Evolutionary conservation across 2,113 vertebrate species (phyloP).

Genomic region (Conger conger): DNA sequence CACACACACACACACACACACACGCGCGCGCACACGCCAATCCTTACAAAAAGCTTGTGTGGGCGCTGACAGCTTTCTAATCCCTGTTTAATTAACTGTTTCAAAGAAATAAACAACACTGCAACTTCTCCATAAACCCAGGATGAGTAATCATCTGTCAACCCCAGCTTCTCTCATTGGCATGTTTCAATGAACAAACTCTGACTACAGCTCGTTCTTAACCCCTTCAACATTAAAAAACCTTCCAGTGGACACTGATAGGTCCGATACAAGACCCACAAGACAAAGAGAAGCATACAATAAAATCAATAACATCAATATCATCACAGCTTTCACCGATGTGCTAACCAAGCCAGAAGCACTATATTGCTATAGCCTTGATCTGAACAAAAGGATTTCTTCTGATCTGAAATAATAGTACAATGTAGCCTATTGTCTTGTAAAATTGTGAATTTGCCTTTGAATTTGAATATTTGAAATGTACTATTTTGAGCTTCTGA

Average conservation of each 20-base stretch:
- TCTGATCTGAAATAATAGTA: neutral
- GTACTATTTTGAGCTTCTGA: neutral
- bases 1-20: conserved; percentile 15
- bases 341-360: neutral
- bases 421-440: neutral
- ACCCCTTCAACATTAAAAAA: neutral
- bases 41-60: neutral
- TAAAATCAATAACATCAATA: neutral
- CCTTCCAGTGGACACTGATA: neutral
- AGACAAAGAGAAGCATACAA: neutral
- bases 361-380: neutral
- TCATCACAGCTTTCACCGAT: neutral
- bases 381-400: neutral
- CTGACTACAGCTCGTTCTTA: conserved; percentile 17
- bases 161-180: conserved; percentile 30
- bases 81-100: conserved; percentile 1
- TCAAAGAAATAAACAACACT: neutral
- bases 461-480: no score
- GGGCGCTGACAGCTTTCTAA: neutral
- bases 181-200: conserved; percentile 38
- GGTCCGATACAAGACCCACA: neutral
- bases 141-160: neutral
- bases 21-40: neutral
- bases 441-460: neutral
- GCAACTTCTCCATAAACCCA: neutral